Conservation (phyloP, 2,113 vertebrate genomes). For the Thermophis baileyi region DNA sequence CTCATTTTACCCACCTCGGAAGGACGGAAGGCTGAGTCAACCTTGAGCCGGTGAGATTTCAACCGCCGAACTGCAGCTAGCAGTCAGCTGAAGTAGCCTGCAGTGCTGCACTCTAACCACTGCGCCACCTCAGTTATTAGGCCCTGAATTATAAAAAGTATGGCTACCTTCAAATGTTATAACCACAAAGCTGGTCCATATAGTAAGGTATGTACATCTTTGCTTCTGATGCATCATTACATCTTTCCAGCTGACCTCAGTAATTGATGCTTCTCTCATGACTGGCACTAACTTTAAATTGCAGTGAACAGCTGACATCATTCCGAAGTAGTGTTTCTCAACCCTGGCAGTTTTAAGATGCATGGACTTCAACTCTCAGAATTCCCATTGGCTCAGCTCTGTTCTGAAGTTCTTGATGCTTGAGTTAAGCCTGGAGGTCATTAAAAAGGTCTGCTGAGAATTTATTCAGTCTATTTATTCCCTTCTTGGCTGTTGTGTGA, state of each 20-base stretch:
- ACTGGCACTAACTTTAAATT: neutral
- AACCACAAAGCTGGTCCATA: neutral
- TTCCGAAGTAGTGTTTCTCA: neutral
- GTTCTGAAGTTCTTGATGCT: too few relatives aligned
- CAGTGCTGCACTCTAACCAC: too few relatives aligned
- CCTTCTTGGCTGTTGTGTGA: neutral
- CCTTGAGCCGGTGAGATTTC: too few relatives aligned
- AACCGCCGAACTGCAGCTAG: too few relatives aligned
- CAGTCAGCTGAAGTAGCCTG: too few relatives aligned
- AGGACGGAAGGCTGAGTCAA: too few relatives aligned
- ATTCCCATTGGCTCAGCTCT: too few relatives aligned
- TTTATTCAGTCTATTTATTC: too few relatives aligned
- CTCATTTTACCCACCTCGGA: too few relatives aligned
- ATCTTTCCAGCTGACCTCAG: neutral
- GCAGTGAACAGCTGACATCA: neutral
- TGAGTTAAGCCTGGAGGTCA: too few relatives aligned
- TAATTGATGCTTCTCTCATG: neutral
- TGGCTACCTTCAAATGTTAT: neutral
- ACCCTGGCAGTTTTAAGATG: neutral
- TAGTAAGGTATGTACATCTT: neutral
- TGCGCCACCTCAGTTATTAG: neutral
- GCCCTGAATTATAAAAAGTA: too few relatives aligned
- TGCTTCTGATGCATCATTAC: neutral
- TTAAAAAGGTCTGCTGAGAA: too few relatives aligned
- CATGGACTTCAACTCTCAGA: neutral